Evolutionary conservation across 2,888 invertebrate species (phyloP).

Genomic region (Acleris cristana): DNA sequence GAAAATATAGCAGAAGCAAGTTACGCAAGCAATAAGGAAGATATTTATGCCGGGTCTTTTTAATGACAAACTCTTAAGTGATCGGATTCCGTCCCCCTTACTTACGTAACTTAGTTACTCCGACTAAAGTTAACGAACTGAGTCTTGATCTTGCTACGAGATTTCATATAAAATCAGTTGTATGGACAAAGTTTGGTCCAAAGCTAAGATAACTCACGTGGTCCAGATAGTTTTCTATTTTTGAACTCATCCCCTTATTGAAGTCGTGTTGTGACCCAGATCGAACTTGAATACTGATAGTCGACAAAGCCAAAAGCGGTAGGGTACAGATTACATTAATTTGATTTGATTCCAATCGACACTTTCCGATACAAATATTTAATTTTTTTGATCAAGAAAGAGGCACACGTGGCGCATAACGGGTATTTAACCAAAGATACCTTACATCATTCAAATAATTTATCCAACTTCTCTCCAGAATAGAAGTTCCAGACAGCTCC

Average conservation of each 20-base stretch:
- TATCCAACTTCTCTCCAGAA: too few relatives aligned
- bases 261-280: slow-evolving; percentile 22
- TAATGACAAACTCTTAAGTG: slow-evolving; percentile 44
- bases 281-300: not conserved
- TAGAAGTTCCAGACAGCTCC: too few relatives aligned
- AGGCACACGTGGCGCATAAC: too few relatives aligned
- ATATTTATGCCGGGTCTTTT: slow-evolving; percentile 40
- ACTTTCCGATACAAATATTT: not conserved
- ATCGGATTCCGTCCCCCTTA: slow-evolving; percentile 52
- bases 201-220: slow-evolving; percentile 43
- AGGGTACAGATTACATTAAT: slow-evolving; percentile 1
- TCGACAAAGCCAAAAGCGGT: not conserved
- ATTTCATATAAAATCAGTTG: slow-evolving; percentile 64
- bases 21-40: slow-evolving; percentile 25
- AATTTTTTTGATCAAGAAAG: not conserved
- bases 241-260: slow-evolving; percentile 17
- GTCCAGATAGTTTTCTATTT: slow-evolving; percentile 14
- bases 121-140: slow-evolving; percentile 68
- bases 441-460: too few relatives aligned
- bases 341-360: not conserved
- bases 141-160: slow-evolving; percentile 56
- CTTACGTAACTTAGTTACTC: slow-evolving; percentile 62
- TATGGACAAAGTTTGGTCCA: slow-evolving; percentile 57
- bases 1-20: slow-evolving; percentile 16
- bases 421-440: too few relatives aligned